Base-by-base conservation (phyloP, 1,140 invertebrate genomes). In the Cotesia glomerata region DNA sequence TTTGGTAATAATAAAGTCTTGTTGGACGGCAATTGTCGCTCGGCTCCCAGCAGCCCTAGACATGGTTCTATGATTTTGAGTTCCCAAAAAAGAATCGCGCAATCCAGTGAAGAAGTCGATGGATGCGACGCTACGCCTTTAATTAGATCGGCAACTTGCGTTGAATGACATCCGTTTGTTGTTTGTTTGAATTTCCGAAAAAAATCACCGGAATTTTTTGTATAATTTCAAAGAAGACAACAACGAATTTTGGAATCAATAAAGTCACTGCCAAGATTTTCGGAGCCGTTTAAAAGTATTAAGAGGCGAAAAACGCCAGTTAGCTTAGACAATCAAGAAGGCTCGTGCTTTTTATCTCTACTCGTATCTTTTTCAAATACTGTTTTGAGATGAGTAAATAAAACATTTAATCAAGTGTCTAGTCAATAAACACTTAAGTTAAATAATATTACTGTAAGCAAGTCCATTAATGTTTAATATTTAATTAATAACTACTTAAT, bases 11-110 rank as follows among this genome's bases (percentile, higher is more conserved):
- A 75, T 14, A 16, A 77, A 51, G 59, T 75, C 8, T 51, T 78
- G 65, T 34, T 78, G 1, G 74, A 76, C 76, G 67, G 81, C 73
- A 59, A 69, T 9, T 85, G 81, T 35, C 80, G 82, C 61, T 90
- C 89, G 0, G 88, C 88, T 2, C 88, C 89, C 0, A 85, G 80
- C 63, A 90, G 88, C 73, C 89, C 89, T 0, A 79, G 79, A 13
- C 81, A 83, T 51, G 81, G 82, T 62, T 75, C 73, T 5, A 65
- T 59, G 14, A 52, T 80, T 5, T 62, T 83, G 0, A 79, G 84
- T 49, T 39, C 73, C 5, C 76, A 83, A 32, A 75, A 79, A 16
- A 80, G 84, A 69, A 78, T 77, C 49, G 78, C 80, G 0, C 84
- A 87, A 56, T 85, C 82, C 2, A 87, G 82, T 34, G 85, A 87